Percentiles rank a stretch among this genome's conserved stretches.
phyloP scores from a whole-genome alignment of 2,797 vertebrate species.

The Percopsis omiscomaycus region DNA sequence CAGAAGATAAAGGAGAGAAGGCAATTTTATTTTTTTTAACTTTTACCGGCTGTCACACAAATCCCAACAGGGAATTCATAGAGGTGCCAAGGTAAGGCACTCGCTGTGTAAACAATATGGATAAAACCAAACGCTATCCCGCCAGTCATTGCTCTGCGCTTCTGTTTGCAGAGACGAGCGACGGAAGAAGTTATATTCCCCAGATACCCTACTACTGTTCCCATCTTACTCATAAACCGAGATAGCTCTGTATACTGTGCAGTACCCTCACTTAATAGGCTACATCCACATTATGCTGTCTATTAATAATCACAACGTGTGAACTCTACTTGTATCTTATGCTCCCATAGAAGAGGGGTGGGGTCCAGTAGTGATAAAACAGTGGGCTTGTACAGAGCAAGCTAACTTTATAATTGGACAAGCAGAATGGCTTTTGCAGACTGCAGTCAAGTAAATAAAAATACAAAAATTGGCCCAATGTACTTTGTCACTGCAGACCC shows the following conservation, averaged over 20 bases:
- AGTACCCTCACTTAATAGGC: no score
- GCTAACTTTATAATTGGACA: no score
- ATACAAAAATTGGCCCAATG: no score
- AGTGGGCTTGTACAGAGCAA: no score
- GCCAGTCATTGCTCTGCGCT: slow-evolving; percentile 45
- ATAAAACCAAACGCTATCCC: slow-evolving; percentile 49
- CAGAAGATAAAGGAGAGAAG: slow-evolving; percentile 36
- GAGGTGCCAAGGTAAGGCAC: slow-evolving; percentile 50
- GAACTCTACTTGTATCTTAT: no score
- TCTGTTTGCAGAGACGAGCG: slow-evolving; percentile 52
- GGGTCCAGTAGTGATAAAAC: no score
- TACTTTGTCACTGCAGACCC: no score
- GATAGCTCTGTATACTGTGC: slow-evolving; percentile 18
- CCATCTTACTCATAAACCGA: slow-evolving; percentile 33
- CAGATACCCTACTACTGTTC: slow-evolving; percentile 39
- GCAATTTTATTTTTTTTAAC: slow-evolving; percentile 30
- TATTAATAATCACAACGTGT: no score
- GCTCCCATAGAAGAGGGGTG: no score
- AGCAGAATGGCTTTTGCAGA: no score
- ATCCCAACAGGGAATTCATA: slow-evolving; percentile 47
- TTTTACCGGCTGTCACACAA: slow-evolving; percentile 48
- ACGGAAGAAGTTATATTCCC: slow-evolving; percentile 61
- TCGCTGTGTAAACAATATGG: slow-evolving; percentile 55
- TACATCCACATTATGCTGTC: no score
- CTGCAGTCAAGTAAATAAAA: no score